Evolutionary conservation across 2,888 invertebrate species (phyloP), one percentile per base, ranked within the genome.

Genomic region (Pterobdella sp.): DNA sequence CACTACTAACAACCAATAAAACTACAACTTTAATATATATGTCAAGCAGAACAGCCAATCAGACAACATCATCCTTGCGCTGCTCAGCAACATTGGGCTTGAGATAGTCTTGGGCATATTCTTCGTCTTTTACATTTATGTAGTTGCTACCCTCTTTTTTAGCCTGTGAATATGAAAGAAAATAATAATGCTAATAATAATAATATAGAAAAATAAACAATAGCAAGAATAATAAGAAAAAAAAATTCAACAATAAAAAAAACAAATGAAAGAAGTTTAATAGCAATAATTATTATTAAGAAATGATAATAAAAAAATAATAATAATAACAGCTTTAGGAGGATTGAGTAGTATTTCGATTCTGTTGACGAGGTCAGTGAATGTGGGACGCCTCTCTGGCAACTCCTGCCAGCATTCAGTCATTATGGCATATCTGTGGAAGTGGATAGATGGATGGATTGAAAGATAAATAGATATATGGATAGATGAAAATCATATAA

Each of bases 281-380:
- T n/a, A n/a, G n/a, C n/a, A n/a, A n/a, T n/a, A n/a, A n/a, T n/a
- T n/a, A n/a, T n/a, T n/a, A n/a, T n/a, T n/a, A n/a, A n/a, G n/a
- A n/a, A n/a, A n/a, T n/a, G n/a, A n/a, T n/a, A n/a, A n/a, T n/a
- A n/a, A n/a, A n/a, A n/a, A n/a, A n/a, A n/a, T n/a, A n/a, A n/a
- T n/a, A n/a, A n/a, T n/a, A n/a, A n/a, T n/a, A n/a, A n/a, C n/a
- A n/a, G n/a, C 4, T 63, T 68, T 52, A 0, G 76, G 76, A 7
- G 78, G 78, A 56, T 74, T 75, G 56, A 78, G 74, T 31, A 78
- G 74, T 52, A 78, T 34, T 73, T 78, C 78, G 22, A 78, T 37
- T 22, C 76, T 65, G 71, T 78, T 78, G 56, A 78, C 79, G 29
- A 78, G 76, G 72, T 78, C 78, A n/a, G 74, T 74, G 64, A 78